Base-by-base conservation (phyloP, 2,888 invertebrate genomes). In the Phymatocera aterrima region DNA sequence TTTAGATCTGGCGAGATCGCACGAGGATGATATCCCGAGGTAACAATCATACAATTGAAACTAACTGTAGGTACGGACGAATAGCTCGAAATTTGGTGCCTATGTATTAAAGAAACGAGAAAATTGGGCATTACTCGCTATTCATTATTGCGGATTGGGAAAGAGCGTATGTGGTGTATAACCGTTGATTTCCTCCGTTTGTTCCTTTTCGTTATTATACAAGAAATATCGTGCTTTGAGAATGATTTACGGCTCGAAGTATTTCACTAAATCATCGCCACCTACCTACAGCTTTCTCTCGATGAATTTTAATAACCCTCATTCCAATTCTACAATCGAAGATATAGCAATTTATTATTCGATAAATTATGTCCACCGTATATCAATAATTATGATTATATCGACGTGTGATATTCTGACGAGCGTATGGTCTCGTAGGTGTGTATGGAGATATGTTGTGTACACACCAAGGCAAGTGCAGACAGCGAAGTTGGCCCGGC, bases 31-130 rank as follows among this genome's bases (percentile, higher is more conserved):
- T 72, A 72, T 68, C 68, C 8, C 10, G 6, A 21, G 24, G 43
- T 43, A 31, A 72, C 70, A 31, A 72, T n/a, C 34, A 34, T 34
- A 72, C 72, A 72, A 72, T 48, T 34, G 51, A 34, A 72, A 34
- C 43, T 34, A 48, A 72, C 72, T n/a, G n/a, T n/a, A n/a, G n/a
- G n/a, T n/a, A n/a, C n/a, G n/a, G n/a, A n/a, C n/a, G 31, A 18
- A 24, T 10, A 34, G 48, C 18, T 51, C 34, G 21, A n/a, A 51
- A 31, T 72, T 72, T 51, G 10, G 18, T 18, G 48, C 10, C 18
- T 48, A 12, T 12, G 60, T 10, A 34, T 15, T 1, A 24, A n/a
- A 5, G 61, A 18, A 10, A 40, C 34, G 21, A 64, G 34, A n/a
- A 37, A 64, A 64, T 64, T 34, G 24, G 37, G 15, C 8, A 15